Evolutionary conservation across 2,113 vertebrate genomes (phyloP).

Genomic region (Saguinus imperator): DNA sequence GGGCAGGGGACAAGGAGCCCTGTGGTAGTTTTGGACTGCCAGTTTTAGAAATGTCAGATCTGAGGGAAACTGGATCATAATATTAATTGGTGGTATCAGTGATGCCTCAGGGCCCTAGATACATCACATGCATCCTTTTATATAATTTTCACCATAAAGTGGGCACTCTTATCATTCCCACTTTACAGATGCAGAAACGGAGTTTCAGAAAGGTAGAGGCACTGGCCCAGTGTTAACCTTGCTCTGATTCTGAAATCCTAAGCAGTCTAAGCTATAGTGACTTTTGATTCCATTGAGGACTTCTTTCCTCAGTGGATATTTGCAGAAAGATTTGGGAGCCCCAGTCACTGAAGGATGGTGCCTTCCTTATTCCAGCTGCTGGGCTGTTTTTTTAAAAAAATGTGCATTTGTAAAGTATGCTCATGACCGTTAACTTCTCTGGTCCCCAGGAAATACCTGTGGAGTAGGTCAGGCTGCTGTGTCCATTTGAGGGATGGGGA

Average conservation of each 20-base stretch:
- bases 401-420: not conserved
- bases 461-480: not conserved
- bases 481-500: not conserved
- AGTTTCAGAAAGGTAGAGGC: not conserved
- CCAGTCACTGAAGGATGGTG: not conserved
- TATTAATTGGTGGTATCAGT: accelerated
- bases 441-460: too few species aligned
- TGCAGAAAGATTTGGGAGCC: not conserved
- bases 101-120: not conserved
- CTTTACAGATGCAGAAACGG: not conserved
- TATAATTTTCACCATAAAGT: not conserved
- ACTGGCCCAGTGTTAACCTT: not conserved
- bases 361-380: not conserved
- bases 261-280: accelerated
- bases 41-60: not conserved
- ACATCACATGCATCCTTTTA: accelerated
- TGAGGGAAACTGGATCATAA: not conserved
- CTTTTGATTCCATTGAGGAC: not conserved
- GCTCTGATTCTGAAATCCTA: not conserved
- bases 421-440: not conserved
- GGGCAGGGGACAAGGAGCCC: too few species aligned
- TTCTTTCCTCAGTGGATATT: not conserved
- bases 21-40: not conserved
- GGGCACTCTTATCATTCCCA: too few species aligned
- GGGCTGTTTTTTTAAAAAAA: not conserved